A percentile compares a stretch with the other conserved stretches of the same genome.
phyloP scores from a whole-genome alignment of 2,113 vertebrate species.

The Zonotrichia leucophrys region DNA sequence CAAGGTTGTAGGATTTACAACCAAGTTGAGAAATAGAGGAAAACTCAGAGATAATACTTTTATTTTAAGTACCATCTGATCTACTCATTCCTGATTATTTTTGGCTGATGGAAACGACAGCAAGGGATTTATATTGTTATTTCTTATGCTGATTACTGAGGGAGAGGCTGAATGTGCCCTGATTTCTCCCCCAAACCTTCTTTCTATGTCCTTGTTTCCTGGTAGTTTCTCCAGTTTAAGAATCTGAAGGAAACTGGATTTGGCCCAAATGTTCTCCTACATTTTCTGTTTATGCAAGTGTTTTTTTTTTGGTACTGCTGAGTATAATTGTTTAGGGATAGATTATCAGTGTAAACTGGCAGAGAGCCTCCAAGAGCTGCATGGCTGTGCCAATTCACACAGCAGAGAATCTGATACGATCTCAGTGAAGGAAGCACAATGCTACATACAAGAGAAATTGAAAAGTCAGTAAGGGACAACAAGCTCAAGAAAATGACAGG shows the following conservation, averaged over 20 bases:
- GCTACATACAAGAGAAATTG: not conserved
- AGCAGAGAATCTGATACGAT: not conserved
- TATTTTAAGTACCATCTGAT: not conserved
- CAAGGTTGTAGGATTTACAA: not conserved
- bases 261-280: not conserved
- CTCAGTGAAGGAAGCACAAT: not conserved
- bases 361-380: not conserved
- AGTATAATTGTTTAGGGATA: slow-evolving; percentile 37
- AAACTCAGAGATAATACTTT: not conserved
- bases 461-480: not conserved
- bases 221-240: not conserved
- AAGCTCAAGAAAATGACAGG: not conserved
- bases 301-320: not conserved
- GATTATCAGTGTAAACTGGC: slow-evolving; percentile 31
- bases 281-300: slow-evolving; percentile 34
- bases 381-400: slow-evolving; percentile 25
- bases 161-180: not conserved
- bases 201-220: not conserved
- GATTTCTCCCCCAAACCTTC: not conserved
- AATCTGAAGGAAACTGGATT: not conserved
- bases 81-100: not conserved
- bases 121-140: not conserved
- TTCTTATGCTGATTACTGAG: not conserved
- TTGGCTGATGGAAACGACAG: not conserved
- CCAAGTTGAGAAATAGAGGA: not conserved